Base-by-base conservation (phyloP, 2,797 vertebrate species). In the Pseudopleuronectes americanus region DNA sequence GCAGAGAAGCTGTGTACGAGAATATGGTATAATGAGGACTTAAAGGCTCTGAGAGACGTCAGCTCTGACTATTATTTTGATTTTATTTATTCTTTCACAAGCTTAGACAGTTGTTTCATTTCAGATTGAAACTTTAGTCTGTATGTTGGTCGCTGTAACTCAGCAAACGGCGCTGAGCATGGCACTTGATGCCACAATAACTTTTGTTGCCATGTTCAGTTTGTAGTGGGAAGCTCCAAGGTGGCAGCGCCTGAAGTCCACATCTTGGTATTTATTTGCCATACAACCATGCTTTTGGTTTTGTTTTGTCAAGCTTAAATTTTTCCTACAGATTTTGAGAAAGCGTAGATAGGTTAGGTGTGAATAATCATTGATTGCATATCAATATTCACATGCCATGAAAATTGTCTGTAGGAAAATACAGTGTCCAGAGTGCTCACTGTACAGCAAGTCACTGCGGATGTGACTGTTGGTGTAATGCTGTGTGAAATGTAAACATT, bases 71-170 rank as follows among this genome's bases (percentile, higher is more conserved):
- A 3, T 26, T 19, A 41, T 6, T 60, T 19, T 43, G 17, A 57
- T 16, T 76, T 52, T 45, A 53, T 73, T 36, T 45, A 48, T 68
- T 63, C n/a, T n/a, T 54, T 61, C 16, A 21, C 14, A 43, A 17
- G 13, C 51, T 28, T 45, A 28, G 49, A 54, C 0, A 1, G 21
- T 24, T 60, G 33, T 62, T 62, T 69, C 3, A 6, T 53, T 48
- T 72, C 26, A 57, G 22, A n/a, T 58, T 16, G 14, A 13, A 26
- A n/a, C 28, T 43, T 53, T 4, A 38, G 12, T 55, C 9, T 1
- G 6, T 26, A 19, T 33, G 41, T 36, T 17, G 5, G 10, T 2
- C 12, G 21, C 4, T 38, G 28, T 22, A 17, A 10, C 68, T 24
- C 14, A 45, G 19, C 16, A 47, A 13, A 49, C 26, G 31, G 24